Conservation (phyloP, 1,140 invertebrate genomes). For the Lerema accius region DNA sequence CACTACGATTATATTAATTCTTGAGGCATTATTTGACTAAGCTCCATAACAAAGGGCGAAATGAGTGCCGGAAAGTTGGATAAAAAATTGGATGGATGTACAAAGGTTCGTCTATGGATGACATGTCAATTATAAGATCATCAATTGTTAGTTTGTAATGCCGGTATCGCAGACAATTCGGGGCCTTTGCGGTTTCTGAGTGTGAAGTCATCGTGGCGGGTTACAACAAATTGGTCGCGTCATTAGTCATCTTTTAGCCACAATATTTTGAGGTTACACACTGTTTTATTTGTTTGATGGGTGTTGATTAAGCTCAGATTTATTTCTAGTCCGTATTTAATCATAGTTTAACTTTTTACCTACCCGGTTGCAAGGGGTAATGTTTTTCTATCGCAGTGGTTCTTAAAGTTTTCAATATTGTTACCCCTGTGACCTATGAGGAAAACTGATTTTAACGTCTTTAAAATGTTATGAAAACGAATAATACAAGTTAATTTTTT, state of each 20-base stretch:
- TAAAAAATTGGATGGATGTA: constrained; percentile 44
- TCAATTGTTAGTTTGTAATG: constrained; percentile 55
- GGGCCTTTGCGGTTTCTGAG: constrained; percentile 52
- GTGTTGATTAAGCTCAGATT: too few species aligned
- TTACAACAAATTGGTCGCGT: too few species aligned
- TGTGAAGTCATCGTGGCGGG: constrained; percentile 24
- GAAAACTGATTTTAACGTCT: too few species aligned
- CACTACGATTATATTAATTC: constrained; percentile 80
- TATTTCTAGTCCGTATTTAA: too few species aligned
- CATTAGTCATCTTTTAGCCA: background rate
- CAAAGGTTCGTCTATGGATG: constrained; percentile 57
- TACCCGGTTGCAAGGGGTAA: too few species aligned
- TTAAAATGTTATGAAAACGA: too few species aligned
- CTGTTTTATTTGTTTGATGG: constrained; percentile 1
- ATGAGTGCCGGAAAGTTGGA: constrained; percentile 61
- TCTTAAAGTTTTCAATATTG: too few species aligned
- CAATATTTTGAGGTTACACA: background rate
- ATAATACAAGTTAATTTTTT: too few species aligned
- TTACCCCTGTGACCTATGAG: too few species aligned
- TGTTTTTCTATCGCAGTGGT: too few species aligned
- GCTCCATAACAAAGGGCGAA: constrained; percentile 65
- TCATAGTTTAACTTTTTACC: too few species aligned
- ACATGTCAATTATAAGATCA: constrained; percentile 77
- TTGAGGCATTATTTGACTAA: constrained; percentile 75
- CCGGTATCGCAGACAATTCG: constrained; percentile 51